Conservation (phyloP, 2,888 invertebrate genomes). For the Elmis aenea region DNA sequence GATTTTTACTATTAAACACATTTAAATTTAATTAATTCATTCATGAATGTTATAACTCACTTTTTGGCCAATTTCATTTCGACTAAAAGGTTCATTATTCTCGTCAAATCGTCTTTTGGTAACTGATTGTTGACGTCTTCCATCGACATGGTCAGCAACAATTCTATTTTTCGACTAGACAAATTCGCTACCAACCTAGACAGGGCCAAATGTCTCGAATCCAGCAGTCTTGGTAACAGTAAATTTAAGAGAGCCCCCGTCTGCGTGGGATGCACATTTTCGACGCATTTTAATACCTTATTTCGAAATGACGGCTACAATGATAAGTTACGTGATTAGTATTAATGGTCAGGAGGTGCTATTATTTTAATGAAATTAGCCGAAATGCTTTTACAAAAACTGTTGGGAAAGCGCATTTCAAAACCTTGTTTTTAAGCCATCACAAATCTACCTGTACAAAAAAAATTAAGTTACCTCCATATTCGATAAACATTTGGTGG, state of each 20-base stretch:
- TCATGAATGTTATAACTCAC: constrained; percentile 42
- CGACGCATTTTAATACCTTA: constrained; percentile 64
- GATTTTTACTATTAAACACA: neutral
- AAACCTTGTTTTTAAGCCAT: constrained; percentile 5
- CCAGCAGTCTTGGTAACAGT: constrained; percentile 60
- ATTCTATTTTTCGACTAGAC: constrained; percentile 64
- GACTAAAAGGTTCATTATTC: constrained; percentile 58
- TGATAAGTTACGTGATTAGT: too few species aligned
- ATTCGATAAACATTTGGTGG: constrained; percentile 58
- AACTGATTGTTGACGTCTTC: constrained; percentile 62
- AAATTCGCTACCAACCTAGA: constrained; percentile 67
- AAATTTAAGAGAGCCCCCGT: constrained; percentile 65
- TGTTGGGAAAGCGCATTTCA: neutral
- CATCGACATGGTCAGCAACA: constrained; percentile 57
- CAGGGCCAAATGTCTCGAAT: constrained; percentile 62
- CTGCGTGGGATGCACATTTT: constrained; percentile 63
- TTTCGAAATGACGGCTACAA: constrained; percentile 62
- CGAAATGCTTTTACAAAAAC: neutral
- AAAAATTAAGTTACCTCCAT: constrained; percentile 42
- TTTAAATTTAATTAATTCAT: constrained; percentile 6
- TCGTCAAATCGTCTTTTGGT: constrained; percentile 63
- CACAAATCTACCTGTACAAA: constrained; percentile 4
- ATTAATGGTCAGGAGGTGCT: too few species aligned
- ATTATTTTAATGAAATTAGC: constrained; percentile 19
- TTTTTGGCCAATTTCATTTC: constrained; percentile 56